Evolutionary conservation across 2,888 invertebrate species (phyloP).

Genomic region (Netelia fuscicornis): DNA sequence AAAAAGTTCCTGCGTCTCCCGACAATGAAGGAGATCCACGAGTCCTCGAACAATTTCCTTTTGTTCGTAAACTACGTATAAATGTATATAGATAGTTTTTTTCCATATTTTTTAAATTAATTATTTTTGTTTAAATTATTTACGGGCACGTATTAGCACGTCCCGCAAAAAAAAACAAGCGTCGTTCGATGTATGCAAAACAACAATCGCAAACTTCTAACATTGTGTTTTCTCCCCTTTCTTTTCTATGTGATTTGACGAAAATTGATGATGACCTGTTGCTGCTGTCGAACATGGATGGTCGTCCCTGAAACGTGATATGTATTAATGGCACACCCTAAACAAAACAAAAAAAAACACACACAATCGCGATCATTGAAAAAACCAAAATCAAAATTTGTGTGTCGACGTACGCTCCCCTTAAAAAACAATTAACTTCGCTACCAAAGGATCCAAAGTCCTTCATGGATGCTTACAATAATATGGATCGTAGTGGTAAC

Average conservation of each 20-base stretch:
- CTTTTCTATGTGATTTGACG: constrained; percentile 85
- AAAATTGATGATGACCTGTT: constrained; percentile 85
- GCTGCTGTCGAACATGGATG: constrained; percentile 85
- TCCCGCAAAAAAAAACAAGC: constrained; percentile 22
- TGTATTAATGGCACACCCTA: constrained; percentile 77
- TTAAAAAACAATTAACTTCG: constrained; percentile 45
- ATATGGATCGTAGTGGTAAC: constrained; percentile 81
- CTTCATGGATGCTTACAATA: constrained; percentile 85
- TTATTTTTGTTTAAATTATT: constrained; percentile 15
- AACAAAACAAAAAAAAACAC: constrained; percentile 44
- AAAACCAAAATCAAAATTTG: constrained; percentile 56
- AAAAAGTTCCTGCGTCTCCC: constrained; percentile 6
- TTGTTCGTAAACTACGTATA: constrained; percentile 3
- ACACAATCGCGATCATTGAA: constrained; percentile 34
- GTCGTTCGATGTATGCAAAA: constrained; percentile 34
- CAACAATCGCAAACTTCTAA: constrained; percentile 78
- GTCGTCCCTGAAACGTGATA: constrained; percentile 81
- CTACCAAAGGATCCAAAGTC: constrained; percentile 84
- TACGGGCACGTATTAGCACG: constrained; percentile 31
- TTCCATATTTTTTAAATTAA: background rate
- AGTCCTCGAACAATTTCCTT: constrained; percentile 9
- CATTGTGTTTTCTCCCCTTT: constrained; percentile 84
- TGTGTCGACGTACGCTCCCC: constrained; percentile 38
- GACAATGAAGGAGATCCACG: background rate
- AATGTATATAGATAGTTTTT: background rate